Conservation (phyloP, 2,888 invertebrate genomes). For the Lysandra bellargus region DNA sequence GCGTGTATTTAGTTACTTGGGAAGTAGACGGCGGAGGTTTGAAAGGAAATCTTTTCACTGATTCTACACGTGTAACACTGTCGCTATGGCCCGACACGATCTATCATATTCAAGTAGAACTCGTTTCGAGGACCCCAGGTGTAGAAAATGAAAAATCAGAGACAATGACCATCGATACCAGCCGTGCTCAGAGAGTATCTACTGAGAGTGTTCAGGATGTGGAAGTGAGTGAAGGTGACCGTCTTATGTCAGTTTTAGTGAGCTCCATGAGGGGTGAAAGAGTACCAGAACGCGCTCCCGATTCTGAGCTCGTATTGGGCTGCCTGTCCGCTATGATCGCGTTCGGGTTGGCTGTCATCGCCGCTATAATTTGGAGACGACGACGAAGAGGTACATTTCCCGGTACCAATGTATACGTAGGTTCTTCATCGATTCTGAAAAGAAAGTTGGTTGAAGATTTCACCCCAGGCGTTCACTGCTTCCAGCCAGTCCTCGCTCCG, state of each 20-base stretch:
- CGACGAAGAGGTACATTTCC: constrained; percentile 78
- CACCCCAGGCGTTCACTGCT: constrained; percentile 72
- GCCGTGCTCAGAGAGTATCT: constrained; percentile 82
- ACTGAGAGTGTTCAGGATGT: constrained; percentile 83
- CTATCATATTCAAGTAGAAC: constrained; percentile 89
- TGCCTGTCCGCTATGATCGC: constrained; percentile 80
- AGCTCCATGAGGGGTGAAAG: constrained; percentile 83
- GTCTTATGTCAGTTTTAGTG: constrained; percentile 82
- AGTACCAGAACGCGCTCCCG: constrained; percentile 73
- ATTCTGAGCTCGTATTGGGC: constrained; percentile 81
- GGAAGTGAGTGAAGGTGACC: constrained; percentile 79
- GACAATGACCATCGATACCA: constrained; percentile 84
- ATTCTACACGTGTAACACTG: constrained; percentile 88
- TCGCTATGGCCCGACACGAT: constrained; percentile 90
- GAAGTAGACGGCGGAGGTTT: constrained; percentile 90
- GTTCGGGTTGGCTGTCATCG: constrained; percentile 74
- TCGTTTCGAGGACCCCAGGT: constrained; percentile 82
- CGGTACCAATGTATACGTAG: constrained; percentile 82
- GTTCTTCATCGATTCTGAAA: constrained; percentile 81
- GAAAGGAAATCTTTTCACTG: constrained; percentile 90
- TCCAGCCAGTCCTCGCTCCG: constrained; percentile 82
- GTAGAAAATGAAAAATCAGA: constrained; percentile 83
- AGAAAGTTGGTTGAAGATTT: constrained; percentile 83
- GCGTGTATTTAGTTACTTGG: constrained; percentile 90
- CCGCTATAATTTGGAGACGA: constrained; percentile 79